These are phyloP conservation scores for Cryptotermes secundus DNA, from an alignment of 1,140 invertebrate species.

Conservation along the genomic window DNA sequence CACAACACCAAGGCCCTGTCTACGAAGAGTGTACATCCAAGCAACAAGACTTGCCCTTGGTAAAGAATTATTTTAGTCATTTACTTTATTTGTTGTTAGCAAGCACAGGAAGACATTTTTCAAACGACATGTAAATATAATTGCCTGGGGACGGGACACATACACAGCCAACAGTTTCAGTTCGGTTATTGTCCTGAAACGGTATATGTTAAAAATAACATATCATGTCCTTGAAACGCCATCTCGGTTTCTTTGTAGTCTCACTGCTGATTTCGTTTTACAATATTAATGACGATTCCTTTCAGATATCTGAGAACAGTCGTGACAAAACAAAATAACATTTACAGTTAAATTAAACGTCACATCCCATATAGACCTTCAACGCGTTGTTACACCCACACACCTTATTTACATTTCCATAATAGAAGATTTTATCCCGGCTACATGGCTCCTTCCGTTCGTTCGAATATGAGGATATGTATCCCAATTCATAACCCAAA, in stretches of 20 bases:
- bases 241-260: not conserved
- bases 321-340: too few relatives aligned
- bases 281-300: not conserved
- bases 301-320: not conserved
- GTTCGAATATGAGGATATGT: too few relatives aligned
- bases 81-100: not conserved
- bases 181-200: not conserved
- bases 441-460: too few relatives aligned
- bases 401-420: too few relatives aligned
- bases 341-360: too few relatives aligned
- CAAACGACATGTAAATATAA: not conserved
- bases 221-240: not conserved
- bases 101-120: slow-evolving; percentile 8
- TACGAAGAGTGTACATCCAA: not conserved
- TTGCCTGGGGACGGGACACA: not conserved
- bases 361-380: too few relatives aligned
- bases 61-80: not conserved
- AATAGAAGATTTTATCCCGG: too few relatives aligned
- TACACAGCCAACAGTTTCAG: not conserved
- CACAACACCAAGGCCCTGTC: not conserved
- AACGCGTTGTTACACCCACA: too few relatives aligned
- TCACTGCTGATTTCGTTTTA: not conserved
- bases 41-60: not conserved
- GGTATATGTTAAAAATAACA: slow-evolving; percentile 2
- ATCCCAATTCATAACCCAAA: too few relatives aligned